phyloP scores from a whole-genome alignment of 2,888 invertebrate species.

The Neoscelio sp. region DNA sequence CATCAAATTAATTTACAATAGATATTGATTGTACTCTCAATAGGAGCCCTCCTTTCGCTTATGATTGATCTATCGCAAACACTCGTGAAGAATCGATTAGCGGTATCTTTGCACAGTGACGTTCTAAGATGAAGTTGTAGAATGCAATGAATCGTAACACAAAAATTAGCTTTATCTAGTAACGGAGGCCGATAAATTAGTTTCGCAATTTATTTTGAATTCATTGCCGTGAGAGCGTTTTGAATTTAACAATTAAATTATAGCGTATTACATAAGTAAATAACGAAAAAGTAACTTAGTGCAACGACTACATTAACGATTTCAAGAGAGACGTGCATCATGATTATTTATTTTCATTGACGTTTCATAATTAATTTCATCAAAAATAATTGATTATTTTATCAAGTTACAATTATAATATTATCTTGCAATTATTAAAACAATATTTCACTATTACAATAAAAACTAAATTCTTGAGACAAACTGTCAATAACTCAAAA shows the following conservation, averaged over 20 bases:
- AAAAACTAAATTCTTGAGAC: no score
- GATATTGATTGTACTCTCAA: no score
- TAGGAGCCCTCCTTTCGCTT: conserved; percentile 40
- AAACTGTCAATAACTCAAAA: no score
- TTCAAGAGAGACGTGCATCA: no score
- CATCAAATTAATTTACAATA: no score
- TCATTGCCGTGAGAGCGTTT: conserved; percentile 40
- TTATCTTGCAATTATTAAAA: no score
- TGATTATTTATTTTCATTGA: no score
- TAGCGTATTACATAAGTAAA: conserved; percentile 1
- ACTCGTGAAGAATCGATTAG: conserved; percentile 51
- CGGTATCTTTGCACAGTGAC: conserved; percentile 37
- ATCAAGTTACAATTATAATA: no score
- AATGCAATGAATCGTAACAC: conserved; percentile 33
- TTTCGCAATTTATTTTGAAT: conserved; percentile 35
- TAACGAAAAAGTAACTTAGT: background rate
- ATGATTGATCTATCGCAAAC: conserved; percentile 37
- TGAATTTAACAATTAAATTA: conserved; percentile 31
- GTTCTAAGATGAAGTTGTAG: conserved; percentile 42
- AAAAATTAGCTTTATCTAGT: conserved; percentile 40
- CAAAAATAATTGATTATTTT: no score
- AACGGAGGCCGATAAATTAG: conserved; percentile 42
- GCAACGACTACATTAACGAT: no score
- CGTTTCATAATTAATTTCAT: no score
- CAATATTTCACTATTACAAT: no score